Conservation (phyloP, 2,888 invertebrate genomes). For the Scrobipalpa atriplicella region DNA sequence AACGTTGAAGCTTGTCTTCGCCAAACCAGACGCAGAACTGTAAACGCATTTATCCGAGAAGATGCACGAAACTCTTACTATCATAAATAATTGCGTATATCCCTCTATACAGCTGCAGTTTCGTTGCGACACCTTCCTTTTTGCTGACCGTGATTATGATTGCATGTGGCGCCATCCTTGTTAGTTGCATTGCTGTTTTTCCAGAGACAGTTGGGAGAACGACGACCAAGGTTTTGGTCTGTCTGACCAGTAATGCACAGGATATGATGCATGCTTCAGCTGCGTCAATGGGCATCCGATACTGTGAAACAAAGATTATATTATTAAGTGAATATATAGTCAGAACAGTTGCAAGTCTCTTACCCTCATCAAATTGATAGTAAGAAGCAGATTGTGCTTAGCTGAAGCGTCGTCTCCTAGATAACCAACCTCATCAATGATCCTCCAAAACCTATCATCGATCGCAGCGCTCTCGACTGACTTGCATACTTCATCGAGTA, state of each 20-base stretch:
- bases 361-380: too few species aligned
- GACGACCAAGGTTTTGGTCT: constrained; percentile 37
- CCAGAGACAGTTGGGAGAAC: constrained; percentile 49
- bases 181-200: constrained; percentile 42
- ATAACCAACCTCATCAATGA: constrained; percentile 40
- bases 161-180: constrained; percentile 37
- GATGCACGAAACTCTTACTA: constrained; percentile 42
- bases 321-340: too few species aligned
- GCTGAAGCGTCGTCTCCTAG: too few species aligned
- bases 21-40: too few species aligned
- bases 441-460: constrained; percentile 40
- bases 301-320: constrained; percentile 34
- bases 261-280: constrained; percentile 44
- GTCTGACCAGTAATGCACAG: constrained; percentile 40
- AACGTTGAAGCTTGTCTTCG: too few species aligned
- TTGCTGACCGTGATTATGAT: constrained; percentile 44
- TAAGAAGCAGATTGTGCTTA: too few species aligned
- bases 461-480: constrained; percentile 39
- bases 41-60: too few species aligned
- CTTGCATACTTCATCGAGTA: constrained; percentile 40
- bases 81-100: constrained; percentile 67
- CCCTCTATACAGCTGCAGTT: constrained; percentile 74
- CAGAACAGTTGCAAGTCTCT: too few species aligned
- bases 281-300: constrained; percentile 46
- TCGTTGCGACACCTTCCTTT: constrained; percentile 70